Base-by-base conservation (phyloP, 2,888 invertebrate genomes). In the Andrena chrysosceles region DNA sequence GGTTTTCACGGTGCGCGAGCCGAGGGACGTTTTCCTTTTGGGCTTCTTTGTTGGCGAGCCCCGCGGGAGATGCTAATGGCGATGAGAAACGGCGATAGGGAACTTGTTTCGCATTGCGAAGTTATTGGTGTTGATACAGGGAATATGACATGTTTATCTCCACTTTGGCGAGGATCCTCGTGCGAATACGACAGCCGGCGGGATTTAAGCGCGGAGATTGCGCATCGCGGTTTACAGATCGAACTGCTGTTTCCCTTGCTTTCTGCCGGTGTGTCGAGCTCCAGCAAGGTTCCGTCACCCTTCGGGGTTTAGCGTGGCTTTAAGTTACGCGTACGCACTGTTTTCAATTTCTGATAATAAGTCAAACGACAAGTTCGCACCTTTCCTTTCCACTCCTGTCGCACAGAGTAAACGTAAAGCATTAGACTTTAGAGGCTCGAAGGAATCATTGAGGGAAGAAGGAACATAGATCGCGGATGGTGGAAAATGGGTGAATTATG, bases 1-100 rank as follows among this genome's bases (percentile, higher is more conserved):
- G 72, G 63, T 77, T 70, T 77, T 72, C 76, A 77, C 76, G 76
- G 76, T 76, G 31, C 63, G 16, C 71, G 70, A 29, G 4, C 23
- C 31, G 42, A 54, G 71, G 71, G 29, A 76, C 71, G 63, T 63
- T 76, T 76, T 63, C 68, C 63, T 76, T 76, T 76, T 76, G 64
- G 48, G 63, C 33, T 48, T 64, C 63, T 72, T 76, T 76, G 75
- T 77, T 64, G 63, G 62, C 2, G 20, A 54, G 16, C 52, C 16
- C 31, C 54, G 20, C 16, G 48, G 31, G 59, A 48, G 64, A 64
- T 48, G 64, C 64, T 48, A 64, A 64, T 48, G 63, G 48, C 52
- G 76, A 76, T 76, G 54, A 54, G 76, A 29, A 42, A 20, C 42
- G 16, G 33, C 31, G 76, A 77, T 77, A 72, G 31, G 16, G n/a